These are phyloP conservation scores for Drosophila nigritarsus DNA, from an alignment of 2,888 invertebrate species.

Conservation along the genomic window DNA sequence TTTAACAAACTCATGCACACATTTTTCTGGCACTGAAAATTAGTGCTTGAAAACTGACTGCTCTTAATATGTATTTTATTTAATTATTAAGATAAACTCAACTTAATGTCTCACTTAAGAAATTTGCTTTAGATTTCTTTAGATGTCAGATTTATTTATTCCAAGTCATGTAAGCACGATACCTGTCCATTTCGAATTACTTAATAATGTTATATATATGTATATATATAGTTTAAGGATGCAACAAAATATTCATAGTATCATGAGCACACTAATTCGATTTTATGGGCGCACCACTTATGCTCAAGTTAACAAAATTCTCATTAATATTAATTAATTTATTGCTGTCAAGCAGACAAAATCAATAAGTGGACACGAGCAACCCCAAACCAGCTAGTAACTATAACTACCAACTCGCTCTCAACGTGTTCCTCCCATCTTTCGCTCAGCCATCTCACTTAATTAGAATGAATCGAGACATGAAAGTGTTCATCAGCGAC, in stretches of 20 bases:
- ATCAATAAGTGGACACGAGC: slow-evolving; percentile 40
- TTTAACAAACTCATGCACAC: not conserved
- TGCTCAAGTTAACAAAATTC: slow-evolving; percentile 42
- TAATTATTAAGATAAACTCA: no score
- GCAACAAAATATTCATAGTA: not conserved
- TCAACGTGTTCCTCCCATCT: not conserved
- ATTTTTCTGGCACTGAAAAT: not conserved
- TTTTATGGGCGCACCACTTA: slow-evolving; percentile 9
- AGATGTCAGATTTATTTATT: not conserved
- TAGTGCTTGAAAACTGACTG: not conserved
- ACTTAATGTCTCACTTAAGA: not conserved
- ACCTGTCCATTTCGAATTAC: slow-evolving; percentile 13
- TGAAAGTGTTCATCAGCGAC: slow-evolving; percentile 22
- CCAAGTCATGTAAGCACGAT: not conserved
- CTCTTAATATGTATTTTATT: not conserved
- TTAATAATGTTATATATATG: slow-evolving; percentile 16
- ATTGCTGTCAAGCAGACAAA: slow-evolving; percentile 28
- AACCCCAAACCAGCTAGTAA: not conserved
- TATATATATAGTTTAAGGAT: slow-evolving; percentile 11
- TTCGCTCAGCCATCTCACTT: slow-evolving; percentile 31
- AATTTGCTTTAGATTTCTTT: no score
- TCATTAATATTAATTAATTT: slow-evolving; percentile 57
- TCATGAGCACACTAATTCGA: not conserved
- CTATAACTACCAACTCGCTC: slow-evolving; percentile 2
- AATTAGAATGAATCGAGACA: slow-evolving; percentile 38